These are phyloP conservation scores for Lasius fuliginosus DNA, from an alignment of 2,888 invertebrate species.

Conservation along the genomic window DNA sequence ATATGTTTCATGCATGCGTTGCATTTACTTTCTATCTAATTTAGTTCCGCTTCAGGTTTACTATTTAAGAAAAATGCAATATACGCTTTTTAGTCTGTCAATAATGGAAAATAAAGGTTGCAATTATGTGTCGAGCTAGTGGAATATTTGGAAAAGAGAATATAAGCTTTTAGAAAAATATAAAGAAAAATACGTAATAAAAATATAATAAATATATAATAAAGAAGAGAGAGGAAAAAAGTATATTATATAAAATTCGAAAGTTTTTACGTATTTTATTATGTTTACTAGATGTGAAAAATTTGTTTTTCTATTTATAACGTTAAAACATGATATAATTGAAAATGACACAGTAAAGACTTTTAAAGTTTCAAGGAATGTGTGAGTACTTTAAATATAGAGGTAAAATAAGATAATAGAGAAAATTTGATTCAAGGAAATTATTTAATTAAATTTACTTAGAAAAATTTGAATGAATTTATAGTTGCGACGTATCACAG, in stretches of 20 bases:
- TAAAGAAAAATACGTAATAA: not conserved
- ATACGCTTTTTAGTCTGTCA: constrained; percentile 14
- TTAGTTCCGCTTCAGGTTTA: not conserved
- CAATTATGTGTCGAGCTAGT: not conserved
- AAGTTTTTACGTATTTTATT: not conserved
- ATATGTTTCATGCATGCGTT: constrained; percentile 23
- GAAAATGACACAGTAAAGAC: not conserved
- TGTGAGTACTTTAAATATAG: not conserved
- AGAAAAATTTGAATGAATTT: not conserved
- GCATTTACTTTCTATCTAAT: constrained; percentile 17
- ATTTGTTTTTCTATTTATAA: not conserved
- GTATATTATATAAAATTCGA: not conserved
- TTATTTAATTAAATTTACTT: not conserved
- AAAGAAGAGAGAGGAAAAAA: not conserved
- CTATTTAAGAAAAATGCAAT: not conserved
- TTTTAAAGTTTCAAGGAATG: not conserved
- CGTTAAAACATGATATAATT: not conserved
- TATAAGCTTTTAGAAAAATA: not conserved
- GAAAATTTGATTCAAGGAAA: not conserved
- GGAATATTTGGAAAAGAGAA: not conserved
- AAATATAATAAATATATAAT: constrained; percentile 10
- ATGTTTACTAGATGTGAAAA: not conserved
- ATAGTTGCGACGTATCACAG: not conserved
- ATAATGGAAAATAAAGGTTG: not conserved
- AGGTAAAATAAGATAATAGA: not conserved